Evolutionary conservation across 2,888 invertebrate genomes (phyloP), one percentile per base, ranked within the genome.

Genomic region (Lepas anatifera): DNA sequence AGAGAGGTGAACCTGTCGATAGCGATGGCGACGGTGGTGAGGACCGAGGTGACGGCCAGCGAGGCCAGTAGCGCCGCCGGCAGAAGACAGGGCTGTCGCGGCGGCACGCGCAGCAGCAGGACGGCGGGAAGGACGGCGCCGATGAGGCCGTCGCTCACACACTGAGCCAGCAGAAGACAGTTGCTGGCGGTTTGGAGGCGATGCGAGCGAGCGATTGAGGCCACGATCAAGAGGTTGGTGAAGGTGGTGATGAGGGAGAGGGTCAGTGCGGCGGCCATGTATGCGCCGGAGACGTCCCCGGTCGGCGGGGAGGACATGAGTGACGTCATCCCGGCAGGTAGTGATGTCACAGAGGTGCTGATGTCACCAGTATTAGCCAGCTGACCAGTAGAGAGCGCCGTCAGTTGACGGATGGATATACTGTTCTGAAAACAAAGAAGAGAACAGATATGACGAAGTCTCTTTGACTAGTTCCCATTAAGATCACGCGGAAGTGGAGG

Each of bases 1-100:
- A 87, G 80, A 3, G 85, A 85, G 1, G 85, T 85, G 74, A 85
- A 83, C 68, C 86, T 78, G 76, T 87, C 86, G 41, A 85, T 83
- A 1, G 86, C 86, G 68, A 87, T 85, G 35, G 86, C 85, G 0
- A 85, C 85, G 76, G 85, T 83, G 67, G 85, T 58, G 18, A 58
- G 58, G 32, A 58, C 35, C 7, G 58, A 58, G 8, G 35, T 18
- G 18, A 58, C 35, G 58, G 35, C 32, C 6, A 58, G 58, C 35
- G 58, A 18, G 8, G 22, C 58, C 13, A 58, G 18, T 22, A 8
- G 32, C 7, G 35, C 32, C 16, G 29, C 10, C 32, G 35, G 58
- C 22, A 35, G 32, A 4, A 58, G 22, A 35, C 58, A 32, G 8
- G 25, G 32, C 32, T 25, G 58, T 6, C 58, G 32, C 11, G 18